Evolutionary conservation across 2,888 invertebrate genomes (phyloP).

Genomic region (Diplolepis rosae): DNA sequence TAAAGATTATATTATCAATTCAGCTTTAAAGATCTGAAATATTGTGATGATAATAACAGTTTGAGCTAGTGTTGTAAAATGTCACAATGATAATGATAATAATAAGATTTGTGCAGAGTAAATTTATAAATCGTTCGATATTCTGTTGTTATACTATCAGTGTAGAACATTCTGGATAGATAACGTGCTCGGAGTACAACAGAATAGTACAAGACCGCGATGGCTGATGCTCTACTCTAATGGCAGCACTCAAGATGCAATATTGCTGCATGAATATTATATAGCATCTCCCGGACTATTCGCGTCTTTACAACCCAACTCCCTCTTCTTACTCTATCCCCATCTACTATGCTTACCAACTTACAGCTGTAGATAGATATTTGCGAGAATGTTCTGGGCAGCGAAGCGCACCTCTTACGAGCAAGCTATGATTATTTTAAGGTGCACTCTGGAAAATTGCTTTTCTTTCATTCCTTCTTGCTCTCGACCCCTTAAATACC

Average conservation of each 20-base stretch:
- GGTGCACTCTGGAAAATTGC: slow-evolving; percentile 71
- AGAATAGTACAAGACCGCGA: slow-evolving; percentile 56
- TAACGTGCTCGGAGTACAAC: slow-evolving; percentile 57
- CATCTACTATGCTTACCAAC: background rate
- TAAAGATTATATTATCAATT: too few relatives aligned
- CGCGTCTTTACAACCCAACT: slow-evolving; percentile 46
- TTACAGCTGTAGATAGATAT: slow-evolving; percentile 41
- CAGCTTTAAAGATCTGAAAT: too few relatives aligned
- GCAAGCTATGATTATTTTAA: slow-evolving; percentile 67
- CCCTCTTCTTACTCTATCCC: slow-evolving; percentile 28
- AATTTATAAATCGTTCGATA: slow-evolving; percentile 26
- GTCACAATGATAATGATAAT: too few relatives aligned
- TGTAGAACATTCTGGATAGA: slow-evolving; percentile 36
- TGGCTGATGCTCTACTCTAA: slow-evolving; percentile 61
- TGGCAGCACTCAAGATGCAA: slow-evolving; percentile 70
- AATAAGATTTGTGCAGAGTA: too few relatives aligned
- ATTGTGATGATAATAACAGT: too few relatives aligned
- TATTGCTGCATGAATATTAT: slow-evolving; percentile 70
- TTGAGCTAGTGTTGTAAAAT: too few relatives aligned
- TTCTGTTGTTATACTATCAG: background rate
- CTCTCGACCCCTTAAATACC: slow-evolving; percentile 23
- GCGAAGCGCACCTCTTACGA: slow-evolving; percentile 51
- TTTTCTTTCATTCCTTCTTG: slow-evolving; percentile 43
- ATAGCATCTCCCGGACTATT: slow-evolving; percentile 55
- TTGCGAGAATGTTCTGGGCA: slow-evolving; percentile 42